A percentile compares a stretch with the other conserved stretches of the same genome.
These are phyloP conservation scores for Drosophila triauraria DNA, from an alignment of 1,140 invertebrate species.

Conservation along the genomic window DNA sequence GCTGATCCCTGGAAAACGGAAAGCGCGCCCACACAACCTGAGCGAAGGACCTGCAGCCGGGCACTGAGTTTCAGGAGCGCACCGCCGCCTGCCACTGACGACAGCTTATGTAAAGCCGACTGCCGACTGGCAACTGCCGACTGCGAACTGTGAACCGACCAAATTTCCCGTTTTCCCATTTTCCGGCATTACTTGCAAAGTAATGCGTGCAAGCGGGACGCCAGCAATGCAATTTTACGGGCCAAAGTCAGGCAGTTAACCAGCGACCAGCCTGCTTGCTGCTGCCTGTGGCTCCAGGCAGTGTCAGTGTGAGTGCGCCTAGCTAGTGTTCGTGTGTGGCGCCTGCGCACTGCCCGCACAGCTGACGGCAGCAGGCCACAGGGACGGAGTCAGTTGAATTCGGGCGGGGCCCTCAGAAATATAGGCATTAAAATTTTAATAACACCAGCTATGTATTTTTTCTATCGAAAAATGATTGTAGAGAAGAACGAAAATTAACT, in stretches of 20 bases:
- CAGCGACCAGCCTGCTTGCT: slow-evolving; percentile 38
- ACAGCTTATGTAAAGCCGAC: slow-evolving; percentile 77
- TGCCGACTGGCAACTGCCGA: slow-evolving; percentile 35
- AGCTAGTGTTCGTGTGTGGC: slow-evolving; percentile 44
- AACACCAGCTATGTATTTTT: no score
- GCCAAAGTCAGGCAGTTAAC: slow-evolving; percentile 66
- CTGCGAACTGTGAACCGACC: slow-evolving; percentile 12
- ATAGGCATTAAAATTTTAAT: no score
- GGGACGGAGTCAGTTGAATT: slow-evolving; percentile 4
- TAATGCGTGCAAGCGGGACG: slow-evolving; percentile 65
- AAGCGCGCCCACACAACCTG: slow-evolving; percentile 64
- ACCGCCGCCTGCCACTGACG: slow-evolving; percentile 45
- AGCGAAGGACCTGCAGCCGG: slow-evolving; percentile 80
- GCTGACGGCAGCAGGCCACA: slow-evolving; percentile 39
- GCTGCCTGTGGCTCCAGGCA: slow-evolving; percentile 22
- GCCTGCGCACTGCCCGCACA: slow-evolving; percentile 51
- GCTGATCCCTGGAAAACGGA: slow-evolving; percentile 60
- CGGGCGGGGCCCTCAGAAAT: background rate
- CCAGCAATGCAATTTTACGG: slow-evolving; percentile 78
- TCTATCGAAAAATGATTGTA: background rate
- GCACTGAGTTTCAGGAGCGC: slow-evolving; percentile 63
- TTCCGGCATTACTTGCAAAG: slow-evolving; percentile 71
- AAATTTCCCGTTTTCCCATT: slow-evolving; percentile 32
- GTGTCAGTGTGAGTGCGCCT: slow-evolving; percentile 15
- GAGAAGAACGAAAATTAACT: no score